Evolutionary conservation across 2,113 vertebrate genomes (phyloP).

Genomic region (Podarcis muralis): DNA sequence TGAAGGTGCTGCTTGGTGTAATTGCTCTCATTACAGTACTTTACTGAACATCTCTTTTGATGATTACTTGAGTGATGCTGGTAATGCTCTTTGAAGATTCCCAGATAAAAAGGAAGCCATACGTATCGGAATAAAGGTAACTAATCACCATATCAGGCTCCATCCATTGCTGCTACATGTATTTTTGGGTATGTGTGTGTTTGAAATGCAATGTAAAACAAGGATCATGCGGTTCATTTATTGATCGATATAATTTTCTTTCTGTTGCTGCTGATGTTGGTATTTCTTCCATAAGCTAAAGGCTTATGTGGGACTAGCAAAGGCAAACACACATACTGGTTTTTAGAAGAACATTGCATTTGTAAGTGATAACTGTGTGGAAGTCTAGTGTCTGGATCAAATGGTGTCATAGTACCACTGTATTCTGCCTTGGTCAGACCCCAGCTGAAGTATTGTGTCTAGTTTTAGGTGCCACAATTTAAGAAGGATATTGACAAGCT

Average conservation of each 20-base stretch:
- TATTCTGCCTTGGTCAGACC: no score
- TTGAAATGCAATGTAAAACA: slow-evolving; percentile 15
- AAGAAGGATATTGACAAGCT: no score
- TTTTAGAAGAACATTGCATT: not conserved
- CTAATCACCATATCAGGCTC: slow-evolving; percentile 8
- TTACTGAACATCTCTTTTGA: not conserved
- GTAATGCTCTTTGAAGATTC: slow-evolving; percentile 26
- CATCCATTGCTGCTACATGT: not conserved
- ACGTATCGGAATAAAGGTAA: not conserved
- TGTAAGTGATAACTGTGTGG: not conserved
- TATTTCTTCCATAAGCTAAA: not conserved
- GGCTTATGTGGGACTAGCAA: not conserved
- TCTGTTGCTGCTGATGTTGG: not conserved
- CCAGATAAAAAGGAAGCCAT: not conserved
- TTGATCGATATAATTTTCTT: slow-evolving; percentile 5
- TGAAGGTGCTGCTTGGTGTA: not conserved
- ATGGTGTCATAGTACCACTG: no score
- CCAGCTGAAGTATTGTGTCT: no score
- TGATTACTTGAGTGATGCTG: not conserved
- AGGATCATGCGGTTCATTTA: not conserved
- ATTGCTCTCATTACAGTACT: not conserved
- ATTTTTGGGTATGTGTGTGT: not conserved
- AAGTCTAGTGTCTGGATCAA: no score
- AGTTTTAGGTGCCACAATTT: no score
- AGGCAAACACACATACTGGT: not conserved